Base-by-base conservation (phyloP, 1,140 invertebrate species). In the Rhynchophorus ferrugineus region DNA sequence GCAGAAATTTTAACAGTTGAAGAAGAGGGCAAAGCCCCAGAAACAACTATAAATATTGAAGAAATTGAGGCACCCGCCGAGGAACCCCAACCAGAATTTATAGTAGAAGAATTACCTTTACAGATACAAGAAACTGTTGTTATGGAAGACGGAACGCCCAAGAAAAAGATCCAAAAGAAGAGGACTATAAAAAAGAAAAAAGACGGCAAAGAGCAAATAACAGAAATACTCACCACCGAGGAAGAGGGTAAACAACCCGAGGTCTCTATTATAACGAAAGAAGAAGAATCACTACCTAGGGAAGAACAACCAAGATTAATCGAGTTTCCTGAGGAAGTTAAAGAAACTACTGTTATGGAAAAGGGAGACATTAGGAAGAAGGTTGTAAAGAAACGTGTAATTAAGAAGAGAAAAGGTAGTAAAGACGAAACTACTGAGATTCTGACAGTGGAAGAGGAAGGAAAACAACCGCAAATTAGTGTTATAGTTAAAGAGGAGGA, bases 341-440 rank as follows among this genome's bases (percentile, higher is more conserved):
- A 51, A 7, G 37, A 38, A 38, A 38, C 13, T 19, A 66, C 74
- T 53, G 60, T 62, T 19, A 36, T 55, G 9, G 53, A 51, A 34
- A 46, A 54, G 8, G 63, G 54, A 13, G 58, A 43, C 8, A 49
- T 67, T 0, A 62, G 60, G 1, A 63, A 65, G 14, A 66, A 61
- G 44, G 33, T 58, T 8, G 47, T 60, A 11, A 61, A 61, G 41
- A 69, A 64, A 56, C 14, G 29, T 64, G 68, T 11, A 51, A 66
- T 67, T 36, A 73, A 69, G 7, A 73, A 70, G 45, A 65, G 64
- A 7, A 67, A 68, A 20, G 73, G 71, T 9, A 59, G 61, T 9
- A 71, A 68, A 48, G 56, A 72, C 16, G 58, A 64, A 20, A 38
- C 24, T 1, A 64, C 69, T 14, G 52, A 67, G 59, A 64, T 70